Evolutionary conservation across 1,140 invertebrate genomes (phyloP).

Genomic region (Apocrypta bakeri): DNA sequence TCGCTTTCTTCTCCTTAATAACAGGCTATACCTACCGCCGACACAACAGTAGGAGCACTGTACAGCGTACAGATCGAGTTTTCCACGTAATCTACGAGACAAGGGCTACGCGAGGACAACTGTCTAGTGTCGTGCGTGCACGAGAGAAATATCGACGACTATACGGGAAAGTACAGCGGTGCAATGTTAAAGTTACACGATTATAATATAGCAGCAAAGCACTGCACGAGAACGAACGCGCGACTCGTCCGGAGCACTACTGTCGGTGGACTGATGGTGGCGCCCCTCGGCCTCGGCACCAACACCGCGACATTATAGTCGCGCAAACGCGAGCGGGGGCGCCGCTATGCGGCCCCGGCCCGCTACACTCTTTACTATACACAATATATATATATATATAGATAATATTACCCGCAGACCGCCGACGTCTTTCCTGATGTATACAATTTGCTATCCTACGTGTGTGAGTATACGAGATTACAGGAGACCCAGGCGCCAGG

Average conservation of each 20-base stretch:
- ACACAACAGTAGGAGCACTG: neutral
- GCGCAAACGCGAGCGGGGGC: neutral
- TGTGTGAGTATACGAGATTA: too few species aligned
- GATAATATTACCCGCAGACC: too few species aligned
- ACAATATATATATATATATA: neutral
- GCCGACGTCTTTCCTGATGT: too few species aligned
- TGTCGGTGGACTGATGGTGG: constrained; percentile 28
- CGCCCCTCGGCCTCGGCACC: constrained; percentile 2
- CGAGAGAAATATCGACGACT: too few species aligned
- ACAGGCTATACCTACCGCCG: neutral
- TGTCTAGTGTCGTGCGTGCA: too few species aligned
- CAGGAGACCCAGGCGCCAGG: too few species aligned
- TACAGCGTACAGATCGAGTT: too few species aligned
- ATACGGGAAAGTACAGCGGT: too few species aligned
- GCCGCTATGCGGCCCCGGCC: neutral
- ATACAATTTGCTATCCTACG: too few species aligned
- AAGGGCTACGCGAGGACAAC: too few species aligned
- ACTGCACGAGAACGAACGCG: neutral
- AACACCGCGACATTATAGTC: neutral
- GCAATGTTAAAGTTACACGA: neutral
- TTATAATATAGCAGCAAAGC: neutral
- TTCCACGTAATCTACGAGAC: too few species aligned
- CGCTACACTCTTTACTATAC: neutral
- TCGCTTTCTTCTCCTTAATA: too few species aligned
- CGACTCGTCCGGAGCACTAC: constrained; percentile 24